Percentiles rank a stretch among this genome's conserved stretches.
These are phyloP conservation scores for Schizopygopsis pylzovi DNA, from an alignment of 2,797 vertebrate genomes.

Conservation along the genomic window DNA sequence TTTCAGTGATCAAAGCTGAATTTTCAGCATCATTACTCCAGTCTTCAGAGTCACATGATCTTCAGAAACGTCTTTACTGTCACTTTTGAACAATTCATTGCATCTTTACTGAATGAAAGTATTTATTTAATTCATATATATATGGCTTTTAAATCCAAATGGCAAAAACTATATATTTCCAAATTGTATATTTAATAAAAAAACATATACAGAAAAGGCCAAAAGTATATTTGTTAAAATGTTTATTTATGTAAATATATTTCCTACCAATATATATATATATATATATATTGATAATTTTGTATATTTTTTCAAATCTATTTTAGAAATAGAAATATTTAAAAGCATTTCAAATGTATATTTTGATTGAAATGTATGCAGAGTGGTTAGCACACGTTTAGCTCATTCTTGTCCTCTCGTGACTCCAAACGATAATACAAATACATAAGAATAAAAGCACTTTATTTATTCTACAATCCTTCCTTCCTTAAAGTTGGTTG, in stretches of 20 bases:
- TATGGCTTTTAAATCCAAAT: too few species aligned
- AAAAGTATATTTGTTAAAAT: neutral
- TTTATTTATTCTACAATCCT: neutral
- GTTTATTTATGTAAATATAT: neutral
- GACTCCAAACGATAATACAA: neutral
- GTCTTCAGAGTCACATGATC: neutral
- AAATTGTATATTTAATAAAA: neutral
- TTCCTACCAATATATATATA: too few species aligned
- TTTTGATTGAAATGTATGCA: neutral
- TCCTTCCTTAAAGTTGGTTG: slow-evolving; percentile 15
- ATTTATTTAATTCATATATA: too few species aligned
- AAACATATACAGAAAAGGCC: neutral
- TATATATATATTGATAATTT: too few species aligned
- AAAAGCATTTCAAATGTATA: neutral
- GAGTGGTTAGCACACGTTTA: too few species aligned
- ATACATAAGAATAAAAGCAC: neutral
- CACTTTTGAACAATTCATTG: neutral
- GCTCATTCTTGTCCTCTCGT: neutral
- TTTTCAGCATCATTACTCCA: neutral
- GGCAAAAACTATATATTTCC: too few species aligned
- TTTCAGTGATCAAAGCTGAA: neutral
- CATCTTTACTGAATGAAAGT: neutral
- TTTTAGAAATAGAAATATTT: neutral
- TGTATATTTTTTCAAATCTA: too few species aligned
- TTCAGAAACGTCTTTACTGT: neutral